Base-by-base conservation (phyloP, 2,888 invertebrate species). In the Erebia aethiops region DNA sequence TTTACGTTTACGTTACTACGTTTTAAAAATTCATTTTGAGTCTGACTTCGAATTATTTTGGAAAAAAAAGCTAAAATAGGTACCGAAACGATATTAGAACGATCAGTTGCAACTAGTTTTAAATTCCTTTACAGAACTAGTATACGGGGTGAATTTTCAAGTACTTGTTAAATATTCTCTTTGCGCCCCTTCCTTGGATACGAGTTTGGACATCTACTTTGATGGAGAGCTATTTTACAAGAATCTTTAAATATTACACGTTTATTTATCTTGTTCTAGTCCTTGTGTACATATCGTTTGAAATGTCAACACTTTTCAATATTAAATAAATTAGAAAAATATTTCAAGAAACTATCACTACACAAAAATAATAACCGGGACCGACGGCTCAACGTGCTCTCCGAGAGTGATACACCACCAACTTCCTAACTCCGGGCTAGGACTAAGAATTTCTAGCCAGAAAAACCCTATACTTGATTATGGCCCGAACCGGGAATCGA, bases 91-190 rank as follows among this genome's bases (percentile, higher is more conserved):
- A 70, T 64, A 65, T 69, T 62, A 58, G 57, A 52, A 43, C 62
- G 52, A 69, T 66, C 69, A 69, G 43, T 69, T 52, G 61, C n/a
- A 62, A 70, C 61, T 58, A 65, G 62, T 71, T 71, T 73, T 46
- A 70, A 70, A 70, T 70, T 69, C 71, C 62, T 69, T 61, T 43
- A 70, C 60, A 67, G 62, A 68, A 66, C 52, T 56, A n/a, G n/a
- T n/a, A 61, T 63, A 62, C 46, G 57, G n/a, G 57, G 43, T 71
- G 73, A 73, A 69, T 71, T 71, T 73, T 71, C 63, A 65, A 73
- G 21, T 52, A 49, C 58, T 68, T 16, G 64, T 73, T 67, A 57
- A 26, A 58, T 71, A 73, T 73, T 73, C 73, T 63, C 66, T 73
- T 73, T 73, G 62, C 69, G 52, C 41, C 18, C n/a, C 35, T 73